Evolutionary conservation across 2,797 vertebrate species (phyloP).

Genomic region (Corythornis leucogaster): DNA sequence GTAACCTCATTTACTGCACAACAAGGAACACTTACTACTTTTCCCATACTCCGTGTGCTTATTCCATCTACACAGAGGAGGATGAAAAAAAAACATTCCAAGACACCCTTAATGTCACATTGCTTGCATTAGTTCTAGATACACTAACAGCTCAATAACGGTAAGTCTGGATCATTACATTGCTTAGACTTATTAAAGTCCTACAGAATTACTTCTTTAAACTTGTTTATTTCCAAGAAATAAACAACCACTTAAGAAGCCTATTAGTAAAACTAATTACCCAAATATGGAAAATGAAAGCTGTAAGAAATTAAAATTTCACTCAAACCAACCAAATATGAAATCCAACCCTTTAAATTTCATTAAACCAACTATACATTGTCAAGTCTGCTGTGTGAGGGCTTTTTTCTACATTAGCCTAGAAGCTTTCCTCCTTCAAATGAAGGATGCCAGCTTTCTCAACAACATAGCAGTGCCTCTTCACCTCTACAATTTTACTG

Average conservation of each 20-base stretch:
- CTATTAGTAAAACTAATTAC: constrained; percentile 33
- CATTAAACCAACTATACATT: background rate
- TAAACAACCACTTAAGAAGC: background rate
- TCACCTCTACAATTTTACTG: background rate
- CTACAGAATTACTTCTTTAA: background rate
- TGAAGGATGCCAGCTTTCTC: background rate
- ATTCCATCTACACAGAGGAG: background rate
- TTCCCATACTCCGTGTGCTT: background rate
- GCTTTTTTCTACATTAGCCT: background rate
- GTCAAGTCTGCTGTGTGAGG: background rate
- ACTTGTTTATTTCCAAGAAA: background rate
- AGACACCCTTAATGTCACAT: background rate
- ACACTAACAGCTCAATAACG: background rate
- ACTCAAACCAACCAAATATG: background rate
- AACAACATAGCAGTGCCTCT: background rate
- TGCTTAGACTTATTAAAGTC: constrained; percentile 15
- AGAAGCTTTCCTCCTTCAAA: background rate
- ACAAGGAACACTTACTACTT: background rate
- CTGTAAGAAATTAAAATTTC: background rate
- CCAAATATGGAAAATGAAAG: background rate
- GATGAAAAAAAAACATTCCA: constrained; percentile 16
- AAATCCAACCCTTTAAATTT: constrained; percentile 2
- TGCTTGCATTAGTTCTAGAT: background rate
- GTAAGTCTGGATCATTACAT: background rate
- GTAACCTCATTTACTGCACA: background rate